Evolutionary conservation across 2,888 invertebrate genomes (phyloP), one percentile per base, ranked within the genome.

Genomic region (Emmelina monodactyla): DNA sequence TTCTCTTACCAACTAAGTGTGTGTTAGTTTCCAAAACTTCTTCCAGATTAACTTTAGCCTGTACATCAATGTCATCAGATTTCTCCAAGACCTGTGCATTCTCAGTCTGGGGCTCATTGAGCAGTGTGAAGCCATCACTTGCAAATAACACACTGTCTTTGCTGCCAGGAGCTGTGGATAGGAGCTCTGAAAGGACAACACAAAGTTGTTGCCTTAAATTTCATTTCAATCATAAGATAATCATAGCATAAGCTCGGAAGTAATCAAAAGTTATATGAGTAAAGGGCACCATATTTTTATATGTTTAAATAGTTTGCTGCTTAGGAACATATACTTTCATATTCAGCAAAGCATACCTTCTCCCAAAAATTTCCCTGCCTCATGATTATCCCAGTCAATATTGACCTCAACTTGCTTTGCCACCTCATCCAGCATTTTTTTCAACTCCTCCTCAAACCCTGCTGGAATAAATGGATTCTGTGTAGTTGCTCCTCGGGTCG

Each of bases 381-480:
- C 69, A 45, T 70, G 60, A 54, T 61, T 63, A 9, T 69, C 66
- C 19, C 69, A 34, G 42, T 75, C 78, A 33, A 83, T 62, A 40
- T 66, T 61, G 16, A 79, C 65, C 32, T 72, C 66, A 14, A 58
- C 62, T 40, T 60, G 50, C 14, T 62, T 57, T 2, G 69, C 45
- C 2, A 63, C 60, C 31, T 64, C 58, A 32, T 70, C 58, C 11
- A 78, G 55, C 39, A 83, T 65, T 45, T 79, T 76, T 12, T 72
- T 68, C 1, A 78, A 46, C 37, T 84, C 81, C 32, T 84, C 75
- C 42, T 86, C 82, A 59, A 92, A 89, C 2, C 92, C 91, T 31
- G 92, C 94, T 1, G 95, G 95, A 83, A 92, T 86, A 61, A 96
- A 96, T 1, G 93, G 94, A 55, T 86, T 88, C 59, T 91, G 92